A percentile compares a stretch with the other conserved stretches of the same genome.
Evolutionary conservation across 2,888 invertebrate species (phyloP).

Genomic region (Cephus spinipes): DNA sequence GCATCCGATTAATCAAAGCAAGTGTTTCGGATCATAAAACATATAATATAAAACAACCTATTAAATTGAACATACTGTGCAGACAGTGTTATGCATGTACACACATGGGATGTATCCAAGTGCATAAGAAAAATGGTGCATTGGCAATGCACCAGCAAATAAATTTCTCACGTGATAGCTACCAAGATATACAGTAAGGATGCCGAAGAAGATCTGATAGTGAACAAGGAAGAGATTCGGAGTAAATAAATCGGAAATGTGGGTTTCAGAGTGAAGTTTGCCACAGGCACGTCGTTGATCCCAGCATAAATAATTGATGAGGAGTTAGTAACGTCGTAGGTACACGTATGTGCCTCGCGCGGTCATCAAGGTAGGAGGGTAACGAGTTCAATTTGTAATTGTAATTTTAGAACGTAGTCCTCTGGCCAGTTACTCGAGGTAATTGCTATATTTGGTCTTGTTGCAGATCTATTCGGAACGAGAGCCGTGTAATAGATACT

Average conservation of each 20-base stretch:
- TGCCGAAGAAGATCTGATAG: neutral
- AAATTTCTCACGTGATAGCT: neutral
- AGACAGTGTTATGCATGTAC: neutral
- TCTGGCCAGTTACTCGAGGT: conserved; percentile 41
- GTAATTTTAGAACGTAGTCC: conserved; percentile 36
- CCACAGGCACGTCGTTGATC: conserved; percentile 1
- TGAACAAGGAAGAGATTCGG: neutral
- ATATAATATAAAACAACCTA: neutral
- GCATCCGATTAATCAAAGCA: neutral
- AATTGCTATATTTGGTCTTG: conserved; percentile 43
- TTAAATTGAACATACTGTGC: neutral
- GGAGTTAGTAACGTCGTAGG: neutral
- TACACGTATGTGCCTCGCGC: neutral
- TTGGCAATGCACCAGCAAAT: neutral
- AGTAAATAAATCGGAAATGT: conserved; percentile 1
- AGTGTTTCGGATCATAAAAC: neutral
- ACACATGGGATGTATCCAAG: neutral
- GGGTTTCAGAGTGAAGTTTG: neutral
- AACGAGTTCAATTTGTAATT: conserved; percentile 42
- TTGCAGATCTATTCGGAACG: conserved; percentile 9
- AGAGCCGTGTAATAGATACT: neutral
- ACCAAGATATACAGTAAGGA: neutral
- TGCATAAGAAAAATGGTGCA: neutral
- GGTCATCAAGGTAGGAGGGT: neutral
- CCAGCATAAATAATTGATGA: conserved; percentile 10